Percentiles rank a stretch among this genome's conserved stretches.
Conservation (phyloP, 2,113 vertebrate species). For the Rhombomys opimus region DNA sequence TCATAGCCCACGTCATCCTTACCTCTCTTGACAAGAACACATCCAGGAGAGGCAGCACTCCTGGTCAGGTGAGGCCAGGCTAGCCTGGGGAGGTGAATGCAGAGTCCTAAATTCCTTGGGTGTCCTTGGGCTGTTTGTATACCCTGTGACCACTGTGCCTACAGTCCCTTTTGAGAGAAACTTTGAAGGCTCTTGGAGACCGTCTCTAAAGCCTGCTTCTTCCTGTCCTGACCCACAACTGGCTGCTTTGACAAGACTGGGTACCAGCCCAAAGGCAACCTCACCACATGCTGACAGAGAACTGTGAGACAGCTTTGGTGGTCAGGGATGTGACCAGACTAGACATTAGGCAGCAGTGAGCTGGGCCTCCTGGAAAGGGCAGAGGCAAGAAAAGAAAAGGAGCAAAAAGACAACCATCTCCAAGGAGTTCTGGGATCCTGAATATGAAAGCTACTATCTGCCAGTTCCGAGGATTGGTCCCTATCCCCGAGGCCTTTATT, state of each 20-base stretch:
- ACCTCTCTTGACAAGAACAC: not conserved
- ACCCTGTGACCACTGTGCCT: not conserved
- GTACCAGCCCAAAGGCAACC: not conserved
- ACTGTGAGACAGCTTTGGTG: too few relatives aligned
- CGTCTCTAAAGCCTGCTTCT: fast-evolving
- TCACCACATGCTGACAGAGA: not conserved
- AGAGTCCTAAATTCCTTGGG: not conserved
- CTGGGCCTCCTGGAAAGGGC: not conserved
- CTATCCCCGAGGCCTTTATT: not conserved
- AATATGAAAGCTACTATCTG: not conserved
- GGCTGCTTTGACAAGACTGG: not conserved
- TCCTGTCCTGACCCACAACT: not conserved
- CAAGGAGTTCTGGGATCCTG: not conserved
- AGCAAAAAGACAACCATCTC: not conserved
- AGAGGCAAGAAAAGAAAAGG: not conserved
- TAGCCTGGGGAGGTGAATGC: not conserved
- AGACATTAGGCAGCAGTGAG: not conserved
- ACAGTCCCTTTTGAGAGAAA: not conserved
- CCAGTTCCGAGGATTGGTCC: not conserved
- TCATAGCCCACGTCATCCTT: not conserved
- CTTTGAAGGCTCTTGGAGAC: too few relatives aligned
- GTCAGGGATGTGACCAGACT: not conserved
- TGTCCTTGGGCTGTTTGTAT: not conserved
- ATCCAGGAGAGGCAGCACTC: not conserved
- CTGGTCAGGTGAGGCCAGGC: constrained; percentile 21